Evolutionary conservation across 2,797 vertebrate species (phyloP).

Genomic region (Bradypodion ventrale): DNA sequence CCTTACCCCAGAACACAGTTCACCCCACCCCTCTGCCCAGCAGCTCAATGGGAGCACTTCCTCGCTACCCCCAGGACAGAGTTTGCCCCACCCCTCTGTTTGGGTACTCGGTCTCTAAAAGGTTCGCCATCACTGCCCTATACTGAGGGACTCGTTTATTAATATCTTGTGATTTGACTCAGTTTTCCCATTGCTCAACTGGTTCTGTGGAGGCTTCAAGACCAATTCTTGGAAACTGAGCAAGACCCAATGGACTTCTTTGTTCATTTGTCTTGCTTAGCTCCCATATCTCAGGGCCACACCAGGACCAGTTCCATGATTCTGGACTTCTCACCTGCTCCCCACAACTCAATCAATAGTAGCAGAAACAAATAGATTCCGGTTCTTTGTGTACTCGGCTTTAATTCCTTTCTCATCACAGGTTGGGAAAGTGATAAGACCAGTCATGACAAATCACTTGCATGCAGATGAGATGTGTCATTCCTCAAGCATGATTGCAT

Average conservation of each 20-base stretch:
- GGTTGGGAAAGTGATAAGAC: not conserved
- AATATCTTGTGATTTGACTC: not conserved
- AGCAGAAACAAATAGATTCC: not conserved
- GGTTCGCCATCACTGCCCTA: too few species aligned
- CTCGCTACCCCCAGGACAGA: too few species aligned
- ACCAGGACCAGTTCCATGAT: not conserved
- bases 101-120: too few species aligned
- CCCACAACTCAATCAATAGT: not conserved
- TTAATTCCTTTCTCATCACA: not conserved
- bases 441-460: not conserved
- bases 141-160: too few species aligned
- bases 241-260: not conserved
- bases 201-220: not conserved
- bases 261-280: not conserved
- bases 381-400: not conserved
- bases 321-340: not conserved
- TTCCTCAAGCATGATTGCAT: not conserved
- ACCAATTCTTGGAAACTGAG: not conserved
- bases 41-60: too few species aligned
- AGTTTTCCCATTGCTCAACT: not conserved
- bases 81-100: too few species aligned
- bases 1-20: too few species aligned
- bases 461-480: not conserved
- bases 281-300: not conserved
- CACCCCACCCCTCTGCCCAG: too few species aligned